phyloP scores from a whole-genome alignment of 2,888 invertebrate species.

The Yponomeuta sedellus region DNA sequence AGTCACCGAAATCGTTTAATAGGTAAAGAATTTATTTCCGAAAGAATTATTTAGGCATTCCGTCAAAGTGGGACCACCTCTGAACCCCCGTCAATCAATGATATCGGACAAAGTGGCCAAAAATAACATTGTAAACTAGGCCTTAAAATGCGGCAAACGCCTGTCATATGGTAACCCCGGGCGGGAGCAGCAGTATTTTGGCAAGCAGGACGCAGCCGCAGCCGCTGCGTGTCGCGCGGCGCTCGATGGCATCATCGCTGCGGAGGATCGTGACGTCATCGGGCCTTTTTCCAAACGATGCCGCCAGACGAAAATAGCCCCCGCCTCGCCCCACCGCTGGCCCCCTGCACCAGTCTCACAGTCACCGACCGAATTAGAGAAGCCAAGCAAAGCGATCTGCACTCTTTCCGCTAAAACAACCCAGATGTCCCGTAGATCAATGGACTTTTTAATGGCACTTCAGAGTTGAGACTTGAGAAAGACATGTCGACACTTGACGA shows the following conservation, averaged over 20 bases:
- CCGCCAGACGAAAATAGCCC: slow-evolving; percentile 76
- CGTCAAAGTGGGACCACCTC: too few relatives aligned
- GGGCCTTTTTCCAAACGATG: slow-evolving; percentile 74
- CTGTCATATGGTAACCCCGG: slow-evolving; percentile 20
- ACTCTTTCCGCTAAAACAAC: slow-evolving; percentile 33
- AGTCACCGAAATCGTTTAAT: too few relatives aligned
- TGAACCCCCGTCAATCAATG: too few relatives aligned
- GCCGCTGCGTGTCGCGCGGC: slow-evolving; percentile 56
- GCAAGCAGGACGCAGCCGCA: slow-evolving; percentile 34
- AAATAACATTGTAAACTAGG: too few relatives aligned
- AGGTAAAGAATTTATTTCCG: too few relatives aligned
- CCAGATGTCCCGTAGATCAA: slow-evolving; percentile 11
- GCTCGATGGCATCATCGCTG: slow-evolving; percentile 73
- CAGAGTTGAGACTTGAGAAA: not conserved
- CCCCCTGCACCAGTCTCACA: slow-evolving; percentile 40
- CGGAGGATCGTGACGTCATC: slow-evolving; percentile 72
- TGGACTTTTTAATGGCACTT: slow-evolving; percentile 1
- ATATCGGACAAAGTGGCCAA: too few relatives aligned
- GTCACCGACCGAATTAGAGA: slow-evolving; percentile 72
- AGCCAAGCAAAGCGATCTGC: slow-evolving; percentile 36
- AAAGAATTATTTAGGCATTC: too few relatives aligned
- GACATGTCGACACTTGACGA: not conserved
- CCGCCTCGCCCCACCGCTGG: slow-evolving; percentile 48
- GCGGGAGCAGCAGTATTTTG: slow-evolving; percentile 67
- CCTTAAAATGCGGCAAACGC: too few relatives aligned